Conservation (phyloP, 2,113 vertebrate species). For the Vireo altiloquus region DNA sequence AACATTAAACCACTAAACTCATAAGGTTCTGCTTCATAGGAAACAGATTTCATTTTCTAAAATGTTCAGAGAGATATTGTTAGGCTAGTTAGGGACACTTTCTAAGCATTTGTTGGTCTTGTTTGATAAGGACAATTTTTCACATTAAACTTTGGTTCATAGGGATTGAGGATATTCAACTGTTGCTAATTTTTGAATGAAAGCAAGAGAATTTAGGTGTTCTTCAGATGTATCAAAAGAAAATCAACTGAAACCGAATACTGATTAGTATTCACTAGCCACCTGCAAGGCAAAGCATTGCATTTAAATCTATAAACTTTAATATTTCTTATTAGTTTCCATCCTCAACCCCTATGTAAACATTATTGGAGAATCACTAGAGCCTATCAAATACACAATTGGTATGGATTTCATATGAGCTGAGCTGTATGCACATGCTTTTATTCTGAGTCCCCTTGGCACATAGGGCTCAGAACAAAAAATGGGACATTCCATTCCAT, state of each 20-base stretch:
- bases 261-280: background rate
- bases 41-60: background rate
- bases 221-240: background rate
- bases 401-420: background rate
- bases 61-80: background rate
- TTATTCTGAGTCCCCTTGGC: background rate
- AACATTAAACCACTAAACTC: background rate
- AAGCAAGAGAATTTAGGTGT: background rate
- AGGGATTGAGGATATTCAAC: background rate
- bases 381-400: background rate
- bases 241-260: background rate
- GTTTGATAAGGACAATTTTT: slow-evolving; percentile 26
- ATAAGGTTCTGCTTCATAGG: background rate
- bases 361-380: background rate
- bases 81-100: background rate
- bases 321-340: background rate
- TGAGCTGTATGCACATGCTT: background rate
- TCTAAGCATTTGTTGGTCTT: background rate
- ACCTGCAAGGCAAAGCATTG: background rate
- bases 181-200: slow-evolving; percentile 19
- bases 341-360: background rate
- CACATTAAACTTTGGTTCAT: slow-evolving; percentile 10
- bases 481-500: background rate
- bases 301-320: background rate
- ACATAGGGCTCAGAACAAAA: background rate